These are phyloP conservation scores for Ophioninae sp. DNA, from an alignment of 2,888 invertebrate species.

Conservation along the genomic window DNA sequence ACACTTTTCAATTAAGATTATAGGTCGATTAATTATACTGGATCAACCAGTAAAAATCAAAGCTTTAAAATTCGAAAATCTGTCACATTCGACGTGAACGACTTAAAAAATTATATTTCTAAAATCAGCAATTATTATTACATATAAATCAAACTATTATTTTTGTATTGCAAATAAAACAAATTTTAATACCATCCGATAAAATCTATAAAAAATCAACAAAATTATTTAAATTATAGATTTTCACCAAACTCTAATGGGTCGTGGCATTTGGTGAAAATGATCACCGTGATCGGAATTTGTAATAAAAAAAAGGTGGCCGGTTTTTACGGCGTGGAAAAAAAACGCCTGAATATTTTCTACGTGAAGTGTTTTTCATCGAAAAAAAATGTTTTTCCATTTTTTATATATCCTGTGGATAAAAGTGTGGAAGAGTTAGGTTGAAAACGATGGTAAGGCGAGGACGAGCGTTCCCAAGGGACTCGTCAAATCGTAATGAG, in stretches of 20 bases:
- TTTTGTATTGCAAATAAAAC: too few relatives aligned
- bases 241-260: background rate
- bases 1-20: too few relatives aligned
- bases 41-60: too few relatives aligned
- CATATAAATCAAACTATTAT: too few relatives aligned
- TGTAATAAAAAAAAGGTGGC: conserved; percentile 11
- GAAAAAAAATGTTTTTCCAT: background rate
- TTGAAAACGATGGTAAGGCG: conserved; percentile 12
- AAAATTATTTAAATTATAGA: too few relatives aligned
- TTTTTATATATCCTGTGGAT: background rate
- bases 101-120: too few relatives aligned
- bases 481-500: conserved; percentile 54
- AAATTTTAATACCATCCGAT: background rate
- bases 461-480: conserved; percentile 32
- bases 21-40: too few relatives aligned
- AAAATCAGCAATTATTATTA: too few relatives aligned
- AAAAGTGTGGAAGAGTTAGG: conserved; percentile 14
- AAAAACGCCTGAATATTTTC: background rate
- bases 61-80: too few relatives aligned
- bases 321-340: background rate
- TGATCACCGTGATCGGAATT: conserved; percentile 19
- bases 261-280: background rate
- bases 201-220: background rate
- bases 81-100: too few relatives aligned
- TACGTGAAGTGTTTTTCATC: conserved; percentile 1